phyloP scores from a whole-genome alignment of 2,797 vertebrate genomes.

The Sitta carolinensis region DNA sequence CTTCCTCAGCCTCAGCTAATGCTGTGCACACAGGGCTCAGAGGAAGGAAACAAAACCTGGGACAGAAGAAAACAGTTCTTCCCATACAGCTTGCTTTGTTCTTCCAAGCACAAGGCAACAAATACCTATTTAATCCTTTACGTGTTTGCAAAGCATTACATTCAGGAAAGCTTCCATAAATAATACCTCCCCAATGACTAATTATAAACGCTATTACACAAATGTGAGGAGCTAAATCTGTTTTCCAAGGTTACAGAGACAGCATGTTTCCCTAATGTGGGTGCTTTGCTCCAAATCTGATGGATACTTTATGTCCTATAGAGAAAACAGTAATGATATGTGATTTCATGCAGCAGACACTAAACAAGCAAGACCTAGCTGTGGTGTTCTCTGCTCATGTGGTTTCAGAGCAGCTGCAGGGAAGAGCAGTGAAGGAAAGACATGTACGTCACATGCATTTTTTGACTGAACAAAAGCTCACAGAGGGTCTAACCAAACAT shows the following conservation, averaged over 20 bases:
- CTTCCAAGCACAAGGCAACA: not conserved
- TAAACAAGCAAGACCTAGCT: not conserved
- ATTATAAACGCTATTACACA: constrained; percentile 9
- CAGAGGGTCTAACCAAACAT: not conserved
- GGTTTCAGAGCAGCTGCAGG: not conserved
- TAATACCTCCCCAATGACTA: not conserved
- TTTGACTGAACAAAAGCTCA: not conserved
- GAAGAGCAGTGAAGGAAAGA: not conserved
- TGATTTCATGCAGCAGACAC: not conserved
- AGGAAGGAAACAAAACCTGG: not conserved
- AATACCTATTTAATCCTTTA: not conserved
- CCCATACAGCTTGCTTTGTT: not conserved
- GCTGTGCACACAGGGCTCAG: not conserved
- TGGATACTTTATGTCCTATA: not conserved
- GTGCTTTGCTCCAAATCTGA: not conserved
- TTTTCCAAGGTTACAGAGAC: not conserved
- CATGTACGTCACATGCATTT: not conserved
- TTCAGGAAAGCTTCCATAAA: constrained; percentile 30
- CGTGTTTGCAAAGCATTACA: not conserved
- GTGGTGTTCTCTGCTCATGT: not conserved
- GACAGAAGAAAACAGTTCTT: not conserved
- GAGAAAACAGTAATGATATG: not conserved
- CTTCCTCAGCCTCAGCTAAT: not conserved
- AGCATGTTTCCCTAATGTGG: not conserved
- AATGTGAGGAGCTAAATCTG: not conserved